Percentiles rank a stretch among this genome's conserved stretches.
phyloP scores from a whole-genome alignment of 1,140 invertebrate genomes.

The Leptopilina clavipes region DNA sequence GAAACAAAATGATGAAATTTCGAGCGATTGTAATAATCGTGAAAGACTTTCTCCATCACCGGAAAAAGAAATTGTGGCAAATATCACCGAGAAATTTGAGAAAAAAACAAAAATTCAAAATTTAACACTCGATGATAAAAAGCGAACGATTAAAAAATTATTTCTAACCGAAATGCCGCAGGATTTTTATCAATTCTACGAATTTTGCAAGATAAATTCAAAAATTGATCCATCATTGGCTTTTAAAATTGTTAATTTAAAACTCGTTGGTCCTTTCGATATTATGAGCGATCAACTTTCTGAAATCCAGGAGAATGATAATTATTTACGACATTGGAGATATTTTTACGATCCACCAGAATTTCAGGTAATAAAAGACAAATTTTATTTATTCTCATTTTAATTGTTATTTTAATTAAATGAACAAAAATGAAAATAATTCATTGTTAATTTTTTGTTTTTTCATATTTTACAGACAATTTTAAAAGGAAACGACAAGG shows the following conservation, averaged over 20 bases:
- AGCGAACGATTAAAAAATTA: constrained; percentile 80
- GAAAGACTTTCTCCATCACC: constrained; percentile 47
- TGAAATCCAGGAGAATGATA: constrained; percentile 76
- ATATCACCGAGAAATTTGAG: constrained; percentile 35
- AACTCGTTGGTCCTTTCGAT: constrained; percentile 91
- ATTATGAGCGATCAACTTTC: constrained; percentile 82
- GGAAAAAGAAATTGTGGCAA: constrained; percentile 19
- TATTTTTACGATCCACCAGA: constrained; percentile 96
- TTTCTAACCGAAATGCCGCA: constrained; percentile 91
- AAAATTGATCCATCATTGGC: constrained; percentile 78
- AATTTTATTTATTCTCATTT: too few relatives aligned
- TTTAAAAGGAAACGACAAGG: constrained; percentile 80
- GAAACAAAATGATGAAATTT: not conserved
- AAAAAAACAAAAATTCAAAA: not conserved
- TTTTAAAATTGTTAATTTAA: constrained; percentile 80
- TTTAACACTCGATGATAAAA: constrained; percentile 35
- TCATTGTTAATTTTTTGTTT: not conserved
- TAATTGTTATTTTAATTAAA: not conserved
- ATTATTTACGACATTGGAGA: constrained; percentile 88
- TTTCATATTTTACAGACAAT: constrained; percentile 77
- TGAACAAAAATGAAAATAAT: not conserved
- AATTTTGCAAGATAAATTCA: constrained; percentile 83
- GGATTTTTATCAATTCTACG: constrained; percentile 91
- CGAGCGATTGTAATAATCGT: not conserved
- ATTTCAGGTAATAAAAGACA: constrained; percentile 87